Percentiles rank a stretch among this genome's conserved stretches.
phyloP scores from a whole-genome alignment of 2,113 vertebrate species.

The Nanorana parkeri region DNA sequence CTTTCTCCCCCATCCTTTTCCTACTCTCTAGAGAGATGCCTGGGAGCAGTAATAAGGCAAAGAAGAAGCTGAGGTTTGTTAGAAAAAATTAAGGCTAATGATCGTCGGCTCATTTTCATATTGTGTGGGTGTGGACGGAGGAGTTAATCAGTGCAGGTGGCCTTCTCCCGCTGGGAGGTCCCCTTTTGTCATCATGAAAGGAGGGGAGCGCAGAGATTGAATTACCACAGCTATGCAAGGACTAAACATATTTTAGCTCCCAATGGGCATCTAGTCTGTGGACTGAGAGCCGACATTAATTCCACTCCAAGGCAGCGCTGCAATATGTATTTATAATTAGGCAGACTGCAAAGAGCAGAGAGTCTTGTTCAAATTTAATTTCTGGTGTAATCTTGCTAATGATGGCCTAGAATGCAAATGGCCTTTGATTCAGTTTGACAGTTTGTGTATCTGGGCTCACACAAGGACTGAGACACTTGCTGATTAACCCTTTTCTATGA shows the following conservation, averaged over 20 bases:
- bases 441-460: constrained; percentile 71
- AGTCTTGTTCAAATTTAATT: constrained; percentile 70
- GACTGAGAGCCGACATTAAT: constrained; percentile 79
- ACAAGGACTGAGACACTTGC: constrained; percentile 64
- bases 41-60: constrained; percentile 65
- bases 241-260: constrained; percentile 78
- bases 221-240: constrained; percentile 77
- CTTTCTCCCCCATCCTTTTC: constrained; percentile 62
- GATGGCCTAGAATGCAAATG: constrained; percentile 66
- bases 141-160: constrained; percentile 83
- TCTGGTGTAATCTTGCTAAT: constrained; percentile 72
- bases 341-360: constrained; percentile 65
- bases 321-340: constrained; percentile 70
- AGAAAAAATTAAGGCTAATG: constrained; percentile 81
- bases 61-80: constrained; percentile 72
- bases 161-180: constrained; percentile 78
- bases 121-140: constrained; percentile 80
- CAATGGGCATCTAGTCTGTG: constrained; percentile 73
- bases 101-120: constrained; percentile 81
- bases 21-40: constrained; percentile 66
- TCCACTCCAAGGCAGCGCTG: constrained; percentile 72
- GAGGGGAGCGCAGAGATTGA: constrained; percentile 73
- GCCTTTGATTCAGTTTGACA: constrained; percentile 70
- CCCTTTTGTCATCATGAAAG: constrained; percentile 82
- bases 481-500: constrained; percentile 54